Base-by-base conservation (phyloP, 2,888 invertebrate species). In the Pammene fasciana region DNA sequence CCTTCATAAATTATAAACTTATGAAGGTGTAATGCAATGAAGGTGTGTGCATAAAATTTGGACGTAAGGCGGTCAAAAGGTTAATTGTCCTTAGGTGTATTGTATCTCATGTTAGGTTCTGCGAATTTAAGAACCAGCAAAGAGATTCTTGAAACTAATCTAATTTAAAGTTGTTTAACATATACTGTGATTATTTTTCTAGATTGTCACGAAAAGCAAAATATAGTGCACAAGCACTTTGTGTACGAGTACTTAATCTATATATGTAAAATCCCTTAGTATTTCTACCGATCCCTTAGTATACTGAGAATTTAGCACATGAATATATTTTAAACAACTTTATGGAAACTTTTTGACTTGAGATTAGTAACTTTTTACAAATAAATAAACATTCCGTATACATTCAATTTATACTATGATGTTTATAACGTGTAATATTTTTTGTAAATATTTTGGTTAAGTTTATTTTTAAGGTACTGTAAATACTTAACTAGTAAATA, bases 71-170 rank as follows among this genome's bases (percentile, higher is more conserved):
- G n/a, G n/a, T n/a, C n/a, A n/a, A n/a, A n/a, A n/a, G n/a, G n/a
- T 26, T 14, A 48, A 48, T 48, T 2, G 38, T 38, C 1, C 38
- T 7, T 38, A 38, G 9, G 38, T n/a, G n/a, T n/a, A n/a, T 36
- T 26, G 10, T 54, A 59, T 59, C 59, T 59, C 59, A 34, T 18
- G 45, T 59, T 34, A 6, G 59, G 59, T 59, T 59, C 59, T 59
- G 45, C 41, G 18, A 11, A 34, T 9, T 6, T 18, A 8, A 34
- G 59, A 59, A 45, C 45, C 14, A 9, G 34, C 43, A 18, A n/a
- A 59, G 59, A 59, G 59, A 45, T 59, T 59, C 9, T 45, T 14
- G 2, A n/a, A n/a, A 26, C 26, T 45, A 45, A 59, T 59, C 43
- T 26, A 9, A 45, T 8, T 57, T 18, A 16, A 43, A 57, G 41